Conservation (phyloP, 1,140 invertebrate species). For the Drosophila micromelanica region DNA sequence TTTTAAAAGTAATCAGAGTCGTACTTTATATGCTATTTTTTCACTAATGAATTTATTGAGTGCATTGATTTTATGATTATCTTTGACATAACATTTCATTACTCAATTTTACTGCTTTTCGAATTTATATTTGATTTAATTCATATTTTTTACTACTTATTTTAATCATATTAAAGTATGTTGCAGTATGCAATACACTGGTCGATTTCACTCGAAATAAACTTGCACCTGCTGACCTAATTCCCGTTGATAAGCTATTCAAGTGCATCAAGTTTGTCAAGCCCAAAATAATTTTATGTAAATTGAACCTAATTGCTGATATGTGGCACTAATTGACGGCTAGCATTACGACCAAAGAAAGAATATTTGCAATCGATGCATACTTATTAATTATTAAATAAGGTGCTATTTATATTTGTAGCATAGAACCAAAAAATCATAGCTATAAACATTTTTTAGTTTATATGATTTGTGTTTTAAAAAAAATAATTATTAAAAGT, state of each 20-base stretch:
- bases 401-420: too few relatives aligned
- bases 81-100: conserved; percentile 32
- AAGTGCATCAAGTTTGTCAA: conserved; percentile 3
- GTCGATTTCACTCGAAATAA: not conserved
- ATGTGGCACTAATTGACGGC: not conserved
- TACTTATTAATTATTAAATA: too few relatives aligned
- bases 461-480: too few relatives aligned
- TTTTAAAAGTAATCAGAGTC: conserved; percentile 34
- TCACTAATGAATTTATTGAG: conserved; percentile 1
- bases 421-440: too few relatives aligned
- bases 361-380: too few relatives aligned
- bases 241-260: not conserved
- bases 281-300: not conserved
- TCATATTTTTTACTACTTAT: not conserved
- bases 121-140: conserved; percentile 16
- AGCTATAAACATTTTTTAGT: too few relatives aligned
- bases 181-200: not conserved
- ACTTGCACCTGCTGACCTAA: not conserved
- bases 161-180: not conserved
- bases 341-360: too few relatives aligned
- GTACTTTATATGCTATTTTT: conserved; percentile 9
- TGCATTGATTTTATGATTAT: conserved; percentile 35
- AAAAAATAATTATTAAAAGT: too few relatives aligned
- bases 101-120: not conserved
- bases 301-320: conserved; percentile 24